A percentile compares a stretch with the other conserved stretches of the same genome.
phyloP scores from a whole-genome alignment of 1,140 invertebrate species.

The Heterodera carotae region DNA sequence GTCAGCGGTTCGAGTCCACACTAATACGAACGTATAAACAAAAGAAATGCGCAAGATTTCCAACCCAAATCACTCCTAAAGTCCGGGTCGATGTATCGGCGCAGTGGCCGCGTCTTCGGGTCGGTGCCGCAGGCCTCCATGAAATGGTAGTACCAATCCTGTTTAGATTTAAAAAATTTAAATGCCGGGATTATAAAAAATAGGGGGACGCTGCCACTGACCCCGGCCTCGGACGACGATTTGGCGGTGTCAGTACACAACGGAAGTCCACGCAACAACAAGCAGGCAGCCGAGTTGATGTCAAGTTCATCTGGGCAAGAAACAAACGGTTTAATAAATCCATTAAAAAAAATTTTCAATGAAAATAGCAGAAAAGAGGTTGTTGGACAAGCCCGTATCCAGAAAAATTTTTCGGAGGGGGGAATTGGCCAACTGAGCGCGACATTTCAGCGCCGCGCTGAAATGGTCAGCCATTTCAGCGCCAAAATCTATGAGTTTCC shows the following conservation, averaged over 20 bases:
- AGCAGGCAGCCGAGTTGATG: constrained; percentile 29
- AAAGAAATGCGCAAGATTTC: constrained; percentile 13
- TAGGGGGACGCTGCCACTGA: neutral
- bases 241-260: constrained; percentile 26
- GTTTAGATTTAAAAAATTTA: neutral
- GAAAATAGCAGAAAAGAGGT: too few relatives aligned
- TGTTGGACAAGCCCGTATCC: too few relatives aligned
- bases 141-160: constrained; percentile 40
- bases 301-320: constrained; percentile 15
- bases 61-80: constrained; percentile 27
- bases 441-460: too few relatives aligned
- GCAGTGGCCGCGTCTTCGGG: constrained; percentile 23
- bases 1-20: too few relatives aligned
- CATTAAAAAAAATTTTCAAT: too few relatives aligned
- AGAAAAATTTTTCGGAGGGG: too few relatives aligned
- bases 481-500: too few relatives aligned
- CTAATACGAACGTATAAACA: too few relatives aligned
- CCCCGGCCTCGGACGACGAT: constrained; percentile 19
- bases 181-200: neutral
- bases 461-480: too few relatives aligned
- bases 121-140: constrained; percentile 35
- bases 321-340: neutral
- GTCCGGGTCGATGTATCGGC: constrained; percentile 33
- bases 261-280: constrained; percentile 30
- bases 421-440: too few relatives aligned